These are phyloP conservation scores for Conus ventricosus DNA, from an alignment of 1,140 invertebrate species.

Conservation along the genomic window DNA sequence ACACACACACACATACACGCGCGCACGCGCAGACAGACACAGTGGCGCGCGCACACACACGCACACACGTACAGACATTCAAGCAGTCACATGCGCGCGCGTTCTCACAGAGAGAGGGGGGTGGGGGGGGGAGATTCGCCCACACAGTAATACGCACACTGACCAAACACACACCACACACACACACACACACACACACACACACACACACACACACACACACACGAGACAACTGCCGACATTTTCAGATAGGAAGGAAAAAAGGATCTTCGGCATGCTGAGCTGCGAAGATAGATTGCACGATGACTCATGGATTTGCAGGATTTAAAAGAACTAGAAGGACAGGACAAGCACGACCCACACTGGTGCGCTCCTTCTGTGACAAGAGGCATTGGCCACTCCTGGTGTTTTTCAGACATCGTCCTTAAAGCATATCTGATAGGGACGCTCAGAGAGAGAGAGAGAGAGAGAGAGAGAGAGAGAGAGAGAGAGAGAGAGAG, in stretches of 20 bases:
- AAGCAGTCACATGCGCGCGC: too few relatives aligned
- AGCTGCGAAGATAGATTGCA: too few relatives aligned
- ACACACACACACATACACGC: background rate
- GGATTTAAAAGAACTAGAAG: too few relatives aligned
- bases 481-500: background rate
- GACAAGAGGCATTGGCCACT: too few relatives aligned
- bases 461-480: background rate
- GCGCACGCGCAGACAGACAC: background rate
- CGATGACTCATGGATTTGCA: too few relatives aligned
- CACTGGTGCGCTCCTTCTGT: background rate
- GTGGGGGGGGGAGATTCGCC: too few relatives aligned
- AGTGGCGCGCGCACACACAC: background rate
- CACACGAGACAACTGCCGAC: background rate
- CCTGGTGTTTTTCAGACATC: too few relatives aligned
- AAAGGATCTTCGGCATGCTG: too few relatives aligned
- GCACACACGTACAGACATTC: background rate
- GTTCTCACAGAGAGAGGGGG: too few relatives aligned
- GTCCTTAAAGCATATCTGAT: too few relatives aligned
- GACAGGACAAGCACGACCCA: too few relatives aligned
- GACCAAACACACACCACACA: background rate
- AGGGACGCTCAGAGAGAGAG: background rate
- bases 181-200: slow-evolving; percentile 25
- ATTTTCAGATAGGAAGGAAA: background rate
- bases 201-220: slow-evolving; percentile 3
- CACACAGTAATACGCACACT: too few relatives aligned